Base-by-base conservation (phyloP, 2,113 vertebrate genomes). In the Archilochus colubris region DNA sequence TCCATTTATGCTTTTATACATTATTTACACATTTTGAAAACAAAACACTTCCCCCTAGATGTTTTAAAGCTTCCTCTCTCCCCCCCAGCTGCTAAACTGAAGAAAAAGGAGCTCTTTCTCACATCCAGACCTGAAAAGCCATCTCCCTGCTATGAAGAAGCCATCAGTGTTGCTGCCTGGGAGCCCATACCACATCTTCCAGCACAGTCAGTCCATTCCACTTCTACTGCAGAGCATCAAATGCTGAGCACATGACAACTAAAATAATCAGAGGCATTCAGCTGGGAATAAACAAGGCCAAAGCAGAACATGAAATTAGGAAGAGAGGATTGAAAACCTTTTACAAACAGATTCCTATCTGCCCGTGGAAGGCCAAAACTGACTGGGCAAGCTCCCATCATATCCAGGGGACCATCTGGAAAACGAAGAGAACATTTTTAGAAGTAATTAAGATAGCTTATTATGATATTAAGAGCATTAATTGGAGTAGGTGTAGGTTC, bases 231-330 rank as follows among this genome's bases (percentile, higher is more conserved):
- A 94, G 90, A 94, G 57, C 83, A 88, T 83, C 70, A 92, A 91
- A 88, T 62, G 82, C 54, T 11, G 21, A 93, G 51, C 86, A 85
- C 46, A 68, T 28, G 12, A 94, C 64, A 84, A 36, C 82, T 93
- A 82, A 95, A 96, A 94, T 75, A 94, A 85, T 83, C 67, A 94
- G 76, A 82, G 57, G 46, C 40, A 95, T 88, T 88, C 68, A 70
- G 28, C 3, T 48, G 14, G 57, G 87, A 95, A 94, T 88, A 80
- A 94, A 85, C 59, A 93, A 91, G 48, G n/a, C 78, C 75, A 89
- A 91, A 88, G 50, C 58, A 91, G 86, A 94, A 88, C 20, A 89
- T 8, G 20, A 89, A 80, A 73, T 58, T 53, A 90, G 75, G 70
- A 95, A 93, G 40, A 75, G 4, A 79, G 17, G 38, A 86, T 83